These are phyloP conservation scores for Petrolisthes manimaculis DNA, from an alignment of 2,888 invertebrate species.

Conservation along the genomic window DNA sequence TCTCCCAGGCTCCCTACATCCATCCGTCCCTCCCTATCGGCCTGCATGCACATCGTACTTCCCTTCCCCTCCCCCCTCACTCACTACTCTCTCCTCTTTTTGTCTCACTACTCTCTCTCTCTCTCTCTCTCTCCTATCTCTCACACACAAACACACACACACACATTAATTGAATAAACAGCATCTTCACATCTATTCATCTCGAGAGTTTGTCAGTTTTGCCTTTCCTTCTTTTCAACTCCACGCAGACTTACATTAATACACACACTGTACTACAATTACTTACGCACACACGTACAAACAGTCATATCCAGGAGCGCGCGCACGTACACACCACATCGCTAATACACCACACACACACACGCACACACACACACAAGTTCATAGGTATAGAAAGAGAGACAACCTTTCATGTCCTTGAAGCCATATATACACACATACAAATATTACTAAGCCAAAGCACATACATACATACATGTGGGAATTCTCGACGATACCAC, in stretches of 20 bases:
- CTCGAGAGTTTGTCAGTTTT: background rate
- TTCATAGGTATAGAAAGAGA: background rate
- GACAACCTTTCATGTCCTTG: background rate
- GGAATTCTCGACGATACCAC: background rate
- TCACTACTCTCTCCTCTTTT: background rate
- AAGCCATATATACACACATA: background rate
- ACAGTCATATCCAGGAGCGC: background rate
- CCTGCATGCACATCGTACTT: background rate
- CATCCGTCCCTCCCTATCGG: background rate
- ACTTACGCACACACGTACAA: background rate
- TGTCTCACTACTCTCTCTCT: background rate
- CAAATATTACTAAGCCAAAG: background rate
- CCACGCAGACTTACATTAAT: background rate
- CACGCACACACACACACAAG: background rate
- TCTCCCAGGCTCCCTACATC: background rate
- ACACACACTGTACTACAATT: background rate
- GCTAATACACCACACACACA: background rate
- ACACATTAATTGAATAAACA: background rate
- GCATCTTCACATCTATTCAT: background rate
- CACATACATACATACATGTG: background rate
- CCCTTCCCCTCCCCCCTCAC: conserved; percentile 3
- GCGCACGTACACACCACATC: background rate
- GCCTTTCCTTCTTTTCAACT: background rate
- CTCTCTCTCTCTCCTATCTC: background rate
- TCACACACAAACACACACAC: background rate